These are phyloP conservation scores for Trematocara stigmaticum DNA, from an alignment of 2,113 vertebrate genomes.

Conservation along the genomic window DNA sequence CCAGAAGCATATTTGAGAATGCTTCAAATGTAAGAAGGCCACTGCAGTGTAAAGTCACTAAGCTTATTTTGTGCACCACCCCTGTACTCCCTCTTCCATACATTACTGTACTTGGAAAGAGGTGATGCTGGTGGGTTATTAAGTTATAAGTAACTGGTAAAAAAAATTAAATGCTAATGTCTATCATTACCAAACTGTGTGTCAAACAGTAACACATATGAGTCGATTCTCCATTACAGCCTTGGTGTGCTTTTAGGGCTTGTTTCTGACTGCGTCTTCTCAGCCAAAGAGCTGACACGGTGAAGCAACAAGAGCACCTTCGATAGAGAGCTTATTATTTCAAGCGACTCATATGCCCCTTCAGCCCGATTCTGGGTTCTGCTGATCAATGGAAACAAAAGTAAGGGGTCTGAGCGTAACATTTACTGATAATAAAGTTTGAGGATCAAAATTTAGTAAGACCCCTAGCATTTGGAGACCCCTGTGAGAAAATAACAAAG, in stretches of 20 bases:
- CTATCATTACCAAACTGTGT: background rate
- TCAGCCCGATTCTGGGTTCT: background rate
- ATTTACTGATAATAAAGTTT: background rate
- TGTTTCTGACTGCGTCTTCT: background rate
- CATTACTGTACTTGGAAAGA: too few species aligned
- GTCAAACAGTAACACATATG: background rate
- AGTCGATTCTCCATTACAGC: background rate
- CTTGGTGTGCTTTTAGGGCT: background rate
- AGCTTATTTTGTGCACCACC: too few species aligned
- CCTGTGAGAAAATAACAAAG: background rate
- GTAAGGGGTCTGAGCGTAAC: background rate
- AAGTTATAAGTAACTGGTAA: background rate
- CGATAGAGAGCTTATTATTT: background rate
- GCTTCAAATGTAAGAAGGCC: too few species aligned
- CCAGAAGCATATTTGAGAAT: too few species aligned
- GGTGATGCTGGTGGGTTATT: too few species aligned
- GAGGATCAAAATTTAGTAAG: background rate
- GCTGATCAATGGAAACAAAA: background rate
- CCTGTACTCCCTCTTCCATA: too few species aligned
- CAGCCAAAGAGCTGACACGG: background rate
- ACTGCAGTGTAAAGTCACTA: too few species aligned
- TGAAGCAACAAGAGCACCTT: background rate
- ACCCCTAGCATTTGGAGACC: background rate
- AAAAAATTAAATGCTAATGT: background rate
- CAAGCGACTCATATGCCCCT: background rate